Conservation (phyloP, 1,140 invertebrate genomes). For the Tribolium madens region DNA sequence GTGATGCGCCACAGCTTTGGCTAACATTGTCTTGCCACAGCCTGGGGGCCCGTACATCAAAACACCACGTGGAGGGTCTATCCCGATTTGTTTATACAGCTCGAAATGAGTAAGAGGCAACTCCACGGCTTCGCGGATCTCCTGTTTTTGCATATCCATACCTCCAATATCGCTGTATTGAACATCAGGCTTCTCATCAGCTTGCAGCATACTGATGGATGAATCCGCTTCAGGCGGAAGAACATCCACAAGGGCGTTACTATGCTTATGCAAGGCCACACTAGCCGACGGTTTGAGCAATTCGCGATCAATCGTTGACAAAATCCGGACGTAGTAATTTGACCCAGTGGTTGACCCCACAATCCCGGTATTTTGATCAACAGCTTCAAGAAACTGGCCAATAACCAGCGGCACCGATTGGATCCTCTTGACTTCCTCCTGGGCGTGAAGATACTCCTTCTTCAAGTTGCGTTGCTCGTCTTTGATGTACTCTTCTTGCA, state of each 20-base stretch:
- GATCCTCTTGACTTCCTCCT: conserved; percentile 93
- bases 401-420: conserved; percentile 94
- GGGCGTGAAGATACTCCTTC: conserved; percentile 93
- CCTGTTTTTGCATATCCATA: conserved; percentile 99
- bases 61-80: conserved; percentile 96
- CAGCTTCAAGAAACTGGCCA: conserved; percentile 93
- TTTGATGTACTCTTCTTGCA: conserved; percentile 95
- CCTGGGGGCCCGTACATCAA: conserved; percentile 99
- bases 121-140: conserved; percentile 98
- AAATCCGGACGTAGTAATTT: conserved; percentile 92
- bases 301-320: conserved; percentile 90
- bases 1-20: conserved; percentile 98
- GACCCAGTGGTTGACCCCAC: conserved; percentile 79
- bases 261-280: conserved; percentile 93
- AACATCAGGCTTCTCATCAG: conserved; percentile 99
- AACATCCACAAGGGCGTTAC: conserved; percentile 93
- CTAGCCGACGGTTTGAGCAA: conserved; percentile 90
- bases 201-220: conserved; percentile 95
- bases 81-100: conserved; percentile 98
- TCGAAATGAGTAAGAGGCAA: conserved; percentile 98
- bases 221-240: conserved; percentile 94
- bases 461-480: conserved; percentile 94
- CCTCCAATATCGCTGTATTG: conserved; percentile 98
- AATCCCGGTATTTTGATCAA: conserved; percentile 94
- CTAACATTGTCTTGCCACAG: conserved; percentile 98